These are phyloP conservation scores for Shinisaurus crocodilurus DNA, from an alignment of 2,113 vertebrate genomes.

Conservation along the genomic window DNA sequence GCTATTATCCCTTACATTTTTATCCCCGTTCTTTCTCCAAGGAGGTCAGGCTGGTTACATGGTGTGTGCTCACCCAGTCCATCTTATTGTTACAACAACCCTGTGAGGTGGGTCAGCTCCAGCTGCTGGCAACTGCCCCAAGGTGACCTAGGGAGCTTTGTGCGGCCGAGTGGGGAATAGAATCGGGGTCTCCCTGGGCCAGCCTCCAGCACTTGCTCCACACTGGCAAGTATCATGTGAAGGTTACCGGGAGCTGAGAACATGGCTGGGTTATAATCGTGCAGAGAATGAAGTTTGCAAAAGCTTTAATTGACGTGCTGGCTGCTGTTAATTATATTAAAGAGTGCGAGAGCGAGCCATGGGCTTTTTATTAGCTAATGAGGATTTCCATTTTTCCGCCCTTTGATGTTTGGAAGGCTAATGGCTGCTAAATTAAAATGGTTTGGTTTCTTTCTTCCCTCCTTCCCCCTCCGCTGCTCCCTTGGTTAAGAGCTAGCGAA, in stretches of 20 bases:
- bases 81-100: not conserved
- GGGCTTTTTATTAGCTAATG: slow-evolving; percentile 78
- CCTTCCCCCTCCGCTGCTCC: too few relatives aligned
- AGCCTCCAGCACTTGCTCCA: not conserved
- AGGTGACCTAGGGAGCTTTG: not conserved
- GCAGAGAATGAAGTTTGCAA: slow-evolving; percentile 58
- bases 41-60: fast-evolving
- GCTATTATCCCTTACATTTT: not conserved
- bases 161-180: not conserved
- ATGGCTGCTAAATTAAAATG: slow-evolving; percentile 61
- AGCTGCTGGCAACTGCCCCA: not conserved
- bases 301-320: slow-evolving; percentile 72
- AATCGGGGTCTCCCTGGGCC: not conserved
- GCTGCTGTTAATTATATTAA: slow-evolving; percentile 73
- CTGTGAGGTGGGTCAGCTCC: not conserved
- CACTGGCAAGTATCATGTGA: not conserved
- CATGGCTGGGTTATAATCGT: fast-evolving
- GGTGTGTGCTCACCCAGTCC: not conserved
- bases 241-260: not conserved
- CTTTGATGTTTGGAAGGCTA: slow-evolving; percentile 67
- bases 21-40: not conserved
- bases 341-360: slow-evolving; percentile 65
- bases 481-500: not conserved
- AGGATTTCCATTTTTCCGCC: slow-evolving; percentile 70
- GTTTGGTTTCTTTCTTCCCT: slow-evolving; percentile 15